Conservation (phyloP, 2,113 vertebrate genomes). For the Myotis brandtii region DNA sequence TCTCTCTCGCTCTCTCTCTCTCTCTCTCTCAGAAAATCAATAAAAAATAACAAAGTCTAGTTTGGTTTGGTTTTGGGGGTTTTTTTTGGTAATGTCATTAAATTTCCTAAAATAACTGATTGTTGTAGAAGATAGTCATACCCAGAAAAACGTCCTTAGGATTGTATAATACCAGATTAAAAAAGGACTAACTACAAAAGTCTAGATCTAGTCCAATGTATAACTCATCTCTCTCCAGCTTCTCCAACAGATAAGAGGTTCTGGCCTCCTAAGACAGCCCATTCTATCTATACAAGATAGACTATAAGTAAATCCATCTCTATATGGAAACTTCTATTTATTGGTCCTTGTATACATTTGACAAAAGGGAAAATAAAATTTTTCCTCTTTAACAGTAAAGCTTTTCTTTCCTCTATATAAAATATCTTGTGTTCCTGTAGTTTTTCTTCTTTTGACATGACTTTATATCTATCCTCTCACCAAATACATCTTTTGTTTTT, state of each 20-base stretch:
- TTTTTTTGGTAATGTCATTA: not conserved
- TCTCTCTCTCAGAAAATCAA: not conserved
- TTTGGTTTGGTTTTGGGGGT: not conserved
- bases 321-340: not conserved
- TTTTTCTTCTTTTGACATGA: conserved; percentile 16
- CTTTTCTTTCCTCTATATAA: not conserved
- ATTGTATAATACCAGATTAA: not conserved
- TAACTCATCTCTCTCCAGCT: not conserved
- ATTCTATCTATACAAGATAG: not conserved
- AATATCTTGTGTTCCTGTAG: not conserved
- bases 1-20: not conserved
- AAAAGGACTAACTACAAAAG: not conserved
- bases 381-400: not conserved
- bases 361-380: not conserved
- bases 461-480: not conserved
- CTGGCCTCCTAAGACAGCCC: not conserved
- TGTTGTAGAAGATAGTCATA: not conserved
- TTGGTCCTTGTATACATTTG: not conserved
- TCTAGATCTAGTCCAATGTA: not conserved
- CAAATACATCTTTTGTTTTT: conserved; percentile 4
- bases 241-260: not conserved
- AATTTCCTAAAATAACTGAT: conserved; percentile 11
- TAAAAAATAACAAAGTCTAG: not conserved
- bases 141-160: not conserved
- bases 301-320: not conserved